Base-by-base conservation (phyloP, 2,113 vertebrate species). In the Perca flavescens region DNA sequence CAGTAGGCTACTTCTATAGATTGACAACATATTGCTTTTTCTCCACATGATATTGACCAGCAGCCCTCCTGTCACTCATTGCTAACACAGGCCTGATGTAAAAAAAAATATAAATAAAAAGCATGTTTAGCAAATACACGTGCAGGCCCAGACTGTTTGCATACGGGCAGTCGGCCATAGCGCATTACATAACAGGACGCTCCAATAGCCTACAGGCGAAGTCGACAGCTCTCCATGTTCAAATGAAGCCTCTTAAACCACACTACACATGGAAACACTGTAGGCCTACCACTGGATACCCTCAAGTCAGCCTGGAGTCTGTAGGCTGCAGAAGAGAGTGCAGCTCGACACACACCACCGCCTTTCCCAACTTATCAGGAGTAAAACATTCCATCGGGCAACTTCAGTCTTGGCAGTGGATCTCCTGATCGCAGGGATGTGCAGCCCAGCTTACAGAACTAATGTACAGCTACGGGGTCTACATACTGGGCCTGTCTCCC, bases 141-240 rank as follows among this genome's bases (percentile, higher is more conserved):
- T 90, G 86, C 58, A 80, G 82, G 85, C 79, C 88, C 78, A 40
- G 77, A 47, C 83, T 71, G 74, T 72, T 53, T 60, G 88, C 70
- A 83, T 83, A 80, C 83, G 66, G 86, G 87, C 91, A 84, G 67
- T 68, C 82, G 81, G 80, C 71, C 78, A 82, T 86, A 70, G 71
- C 78, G 71, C 75, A 83, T 94, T 94, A 92, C 90, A 89, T 93
- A 94, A 94, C 89, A 85, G 84, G 85, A 90, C 89, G 81, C 88
- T 89, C 70, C 75, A 34, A 88, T 50, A 76, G 79, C 86, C 88
- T 67, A 22, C 71, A 74, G 77, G 80, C 74, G 62, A 88, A 83
- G 80, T 85, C 82, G 72, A 54, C 82, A 58, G 82, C 80, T 76
- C 75, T 68, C 56, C 31, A 7, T 71, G 85, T 68, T 74, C 79